Evolutionary conservation across 2,797 vertebrate genomes (phyloP).

Genomic region (Gephyroberyx darwinii): DNA sequence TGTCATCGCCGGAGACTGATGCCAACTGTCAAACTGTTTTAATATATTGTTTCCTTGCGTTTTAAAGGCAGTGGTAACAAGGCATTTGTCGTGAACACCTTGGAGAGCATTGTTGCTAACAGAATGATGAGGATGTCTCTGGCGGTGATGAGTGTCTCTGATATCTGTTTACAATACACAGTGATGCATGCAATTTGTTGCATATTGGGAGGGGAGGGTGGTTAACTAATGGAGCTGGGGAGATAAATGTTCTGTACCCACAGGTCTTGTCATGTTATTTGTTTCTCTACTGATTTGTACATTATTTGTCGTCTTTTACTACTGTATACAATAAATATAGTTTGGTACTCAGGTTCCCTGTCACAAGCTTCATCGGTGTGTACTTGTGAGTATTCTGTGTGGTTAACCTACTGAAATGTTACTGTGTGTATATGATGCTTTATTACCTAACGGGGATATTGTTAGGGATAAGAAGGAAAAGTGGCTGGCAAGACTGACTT

Average conservation of each 20-base stretch:
- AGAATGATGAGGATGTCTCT: constrained; percentile 27
- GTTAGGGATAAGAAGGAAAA: too few species aligned
- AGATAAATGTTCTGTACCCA: constrained; percentile 63
- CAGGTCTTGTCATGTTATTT: constrained; percentile 80
- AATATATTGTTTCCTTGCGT: not conserved
- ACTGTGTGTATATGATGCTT: not conserved
- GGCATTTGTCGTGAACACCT: constrained; percentile 17
- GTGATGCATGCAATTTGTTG: constrained; percentile 48
- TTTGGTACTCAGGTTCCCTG: constrained; percentile 85
- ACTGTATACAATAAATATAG: constrained; percentile 93
- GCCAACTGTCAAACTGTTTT: not conserved
- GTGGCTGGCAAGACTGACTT: too few species aligned
- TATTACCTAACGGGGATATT: not conserved
- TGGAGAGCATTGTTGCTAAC: constrained; percentile 27
- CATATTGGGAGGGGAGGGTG: constrained; percentile 47
- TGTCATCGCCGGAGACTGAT: constrained; percentile 30
- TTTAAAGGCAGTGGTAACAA: constrained; percentile 4
- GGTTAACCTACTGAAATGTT: not conserved
- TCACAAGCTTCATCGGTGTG: constrained; percentile 28
- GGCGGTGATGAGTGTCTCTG: constrained; percentile 42
- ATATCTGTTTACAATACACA: constrained; percentile 36
- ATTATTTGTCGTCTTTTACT: constrained; percentile 90
- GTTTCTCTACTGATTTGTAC: constrained; percentile 89
- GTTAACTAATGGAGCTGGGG: constrained; percentile 47
- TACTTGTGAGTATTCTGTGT: not conserved